Evolutionary conservation across 2,113 vertebrate genomes (phyloP).

Genomic region (Motacilla tschutschensis): DNA sequence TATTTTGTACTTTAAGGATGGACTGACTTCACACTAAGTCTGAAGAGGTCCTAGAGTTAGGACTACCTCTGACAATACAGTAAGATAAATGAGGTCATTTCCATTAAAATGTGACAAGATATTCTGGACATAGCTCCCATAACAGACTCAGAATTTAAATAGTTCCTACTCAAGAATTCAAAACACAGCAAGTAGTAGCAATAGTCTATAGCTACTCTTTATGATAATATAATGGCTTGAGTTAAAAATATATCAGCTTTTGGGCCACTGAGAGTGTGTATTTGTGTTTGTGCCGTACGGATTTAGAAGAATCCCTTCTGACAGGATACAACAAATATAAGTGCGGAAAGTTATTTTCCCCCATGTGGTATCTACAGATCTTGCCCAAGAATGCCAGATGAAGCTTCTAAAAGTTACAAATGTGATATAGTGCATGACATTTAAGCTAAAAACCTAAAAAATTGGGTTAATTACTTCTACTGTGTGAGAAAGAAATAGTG

Average conservation of each 20-base stretch:
- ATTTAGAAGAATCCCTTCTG: neutral
- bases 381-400: slow-evolving; percentile 2
- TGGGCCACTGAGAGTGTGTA: neutral
- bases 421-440: neutral
- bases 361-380: neutral
- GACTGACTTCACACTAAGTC: neutral
- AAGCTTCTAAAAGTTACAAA: slow-evolving; percentile 24
- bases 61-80: neutral
- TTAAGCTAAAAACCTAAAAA: neutral
- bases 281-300: neutral
- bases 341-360: neutral
- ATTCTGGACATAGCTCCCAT: neutral
- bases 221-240: neutral
- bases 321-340: neutral
- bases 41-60: neutral
- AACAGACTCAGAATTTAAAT: neutral
- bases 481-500: neutral
- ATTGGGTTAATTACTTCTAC: neutral
- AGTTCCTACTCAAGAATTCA: neutral
- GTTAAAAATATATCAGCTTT: neutral
- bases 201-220: neutral
- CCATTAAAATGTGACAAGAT: neutral
- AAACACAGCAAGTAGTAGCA: neutral
- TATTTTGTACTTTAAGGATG: neutral
- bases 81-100: neutral